Conservation (phyloP, 2,797 vertebrate species). For the Vespertilio murinus region DNA sequence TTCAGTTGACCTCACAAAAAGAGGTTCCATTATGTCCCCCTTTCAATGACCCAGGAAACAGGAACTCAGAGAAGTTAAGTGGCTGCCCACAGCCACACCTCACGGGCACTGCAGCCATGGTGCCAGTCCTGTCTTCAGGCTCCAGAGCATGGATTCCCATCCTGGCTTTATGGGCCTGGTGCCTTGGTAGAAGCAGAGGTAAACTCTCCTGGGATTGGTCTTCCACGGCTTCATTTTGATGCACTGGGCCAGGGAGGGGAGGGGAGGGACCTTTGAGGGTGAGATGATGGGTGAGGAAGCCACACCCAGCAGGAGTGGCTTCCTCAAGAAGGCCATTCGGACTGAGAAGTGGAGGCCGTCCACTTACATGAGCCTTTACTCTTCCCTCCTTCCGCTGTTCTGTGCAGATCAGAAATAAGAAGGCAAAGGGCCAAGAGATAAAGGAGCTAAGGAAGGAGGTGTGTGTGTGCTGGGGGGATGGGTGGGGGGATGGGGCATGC, state of each 20-base stretch:
- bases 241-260: background rate
- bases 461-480: too few species aligned
- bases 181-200: background rate
- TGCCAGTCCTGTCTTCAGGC: background rate
- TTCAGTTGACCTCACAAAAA: background rate
- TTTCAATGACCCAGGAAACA: background rate
- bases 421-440: background rate
- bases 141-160: background rate
- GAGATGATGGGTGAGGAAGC: background rate
- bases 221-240: background rate
- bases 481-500: rapidly evolving
- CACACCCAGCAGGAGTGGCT: background rate
- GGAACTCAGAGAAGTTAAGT: background rate
- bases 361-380: rapidly evolving
- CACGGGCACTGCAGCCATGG: background rate
- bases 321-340: background rate
- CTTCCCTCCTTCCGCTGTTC: background rate
- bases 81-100: background rate
- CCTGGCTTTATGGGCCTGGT: background rate
- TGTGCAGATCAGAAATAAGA: background rate
- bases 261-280: background rate
- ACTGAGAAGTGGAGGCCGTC: rapidly evolving
- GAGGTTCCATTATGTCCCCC: background rate
- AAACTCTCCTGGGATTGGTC: background rate
- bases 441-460: background rate